Conservation (phyloP, 1,140 invertebrate species). For the Zophobas morio region DNA sequence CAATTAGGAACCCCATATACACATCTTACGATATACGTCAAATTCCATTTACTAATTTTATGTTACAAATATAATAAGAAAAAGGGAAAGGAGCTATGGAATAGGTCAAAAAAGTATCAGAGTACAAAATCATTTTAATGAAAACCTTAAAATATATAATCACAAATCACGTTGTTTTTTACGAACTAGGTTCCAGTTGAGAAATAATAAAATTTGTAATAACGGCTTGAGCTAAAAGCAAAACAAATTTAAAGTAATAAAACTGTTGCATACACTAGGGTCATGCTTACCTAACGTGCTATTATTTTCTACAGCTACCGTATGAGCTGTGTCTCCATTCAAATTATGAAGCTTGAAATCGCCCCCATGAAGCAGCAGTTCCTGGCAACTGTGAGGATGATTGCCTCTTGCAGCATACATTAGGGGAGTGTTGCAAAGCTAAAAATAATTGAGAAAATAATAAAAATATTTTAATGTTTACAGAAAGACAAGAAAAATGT, state of each 20-base stretch:
- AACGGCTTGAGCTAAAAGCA: constrained; percentile 73
- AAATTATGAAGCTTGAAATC: constrained; percentile 85
- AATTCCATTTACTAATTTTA: too few relatives aligned
- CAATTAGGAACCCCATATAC: too few relatives aligned
- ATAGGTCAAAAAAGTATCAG: too few relatives aligned
- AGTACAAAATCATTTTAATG: too few relatives aligned
- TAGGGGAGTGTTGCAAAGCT: constrained; percentile 89
- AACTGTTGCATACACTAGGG: constrained; percentile 4
- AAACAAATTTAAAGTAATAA: constrained; percentile 53
- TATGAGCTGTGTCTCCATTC: constrained; percentile 86
- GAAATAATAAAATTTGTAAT: constrained; percentile 64
- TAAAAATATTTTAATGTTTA: neutral
- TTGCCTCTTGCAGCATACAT: constrained; percentile 92
- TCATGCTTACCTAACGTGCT: constrained; percentile 71
- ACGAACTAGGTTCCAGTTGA: constrained; percentile 51
- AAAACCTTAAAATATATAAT: too few relatives aligned
- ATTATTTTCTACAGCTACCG: constrained; percentile 81
- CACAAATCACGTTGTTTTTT: neutral
- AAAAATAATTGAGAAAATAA: constrained; percentile 59
- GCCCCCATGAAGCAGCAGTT: constrained; percentile 83
- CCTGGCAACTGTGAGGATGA: constrained; percentile 88
- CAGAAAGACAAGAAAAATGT: neutral
- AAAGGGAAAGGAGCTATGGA: too few relatives aligned
- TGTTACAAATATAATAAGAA: too few relatives aligned
- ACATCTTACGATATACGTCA: too few relatives aligned